Conservation (phyloP, 2,113 vertebrate genomes). For the Perccottus glenii region DNA sequence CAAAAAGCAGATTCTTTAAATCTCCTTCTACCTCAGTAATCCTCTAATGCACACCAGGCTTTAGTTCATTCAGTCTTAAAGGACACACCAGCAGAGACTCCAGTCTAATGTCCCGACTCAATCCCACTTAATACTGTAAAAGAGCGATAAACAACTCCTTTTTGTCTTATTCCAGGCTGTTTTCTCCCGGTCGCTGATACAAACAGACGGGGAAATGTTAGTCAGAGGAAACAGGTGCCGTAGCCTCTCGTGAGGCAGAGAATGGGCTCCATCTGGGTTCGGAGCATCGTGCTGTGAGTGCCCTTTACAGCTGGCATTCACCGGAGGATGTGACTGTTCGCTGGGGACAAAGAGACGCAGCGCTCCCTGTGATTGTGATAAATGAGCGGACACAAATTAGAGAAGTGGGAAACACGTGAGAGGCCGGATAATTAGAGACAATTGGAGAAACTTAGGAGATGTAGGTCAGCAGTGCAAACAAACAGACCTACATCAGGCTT, state of each 20-base stretch:
- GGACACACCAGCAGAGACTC: conserved; percentile 16
- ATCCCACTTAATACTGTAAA: conserved; percentile 31
- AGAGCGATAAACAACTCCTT: conserved; percentile 32
- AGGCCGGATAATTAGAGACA: conserved; percentile 53
- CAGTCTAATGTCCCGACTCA: conserved; percentile 43
- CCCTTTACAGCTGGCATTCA: conserved; percentile 43
- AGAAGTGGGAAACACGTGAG: conserved; percentile 40
- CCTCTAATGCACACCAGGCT: not conserved
- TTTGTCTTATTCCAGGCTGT: conserved; percentile 30
- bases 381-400: conserved; percentile 63
- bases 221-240: conserved; percentile 75
- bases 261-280: conserved; percentile 66
- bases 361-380: conserved; percentile 59
- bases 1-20: conserved; percentile 1
- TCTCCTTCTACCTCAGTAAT: too few relatives aligned
- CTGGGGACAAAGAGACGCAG: conserved; percentile 58
- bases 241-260: conserved; percentile 45
- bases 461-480: conserved; percentile 8
- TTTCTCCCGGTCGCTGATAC: conserved; percentile 26
- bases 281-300: conserved; percentile 52
- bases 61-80: conserved; percentile 21
- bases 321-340: conserved; percentile 68
- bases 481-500: not conserved
- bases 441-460: not conserved
- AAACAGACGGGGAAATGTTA: conserved; percentile 63